These are phyloP conservation scores for Cherax destructor DNA, from an alignment of 1,140 invertebrate species.

Conservation along the genomic window DNA sequence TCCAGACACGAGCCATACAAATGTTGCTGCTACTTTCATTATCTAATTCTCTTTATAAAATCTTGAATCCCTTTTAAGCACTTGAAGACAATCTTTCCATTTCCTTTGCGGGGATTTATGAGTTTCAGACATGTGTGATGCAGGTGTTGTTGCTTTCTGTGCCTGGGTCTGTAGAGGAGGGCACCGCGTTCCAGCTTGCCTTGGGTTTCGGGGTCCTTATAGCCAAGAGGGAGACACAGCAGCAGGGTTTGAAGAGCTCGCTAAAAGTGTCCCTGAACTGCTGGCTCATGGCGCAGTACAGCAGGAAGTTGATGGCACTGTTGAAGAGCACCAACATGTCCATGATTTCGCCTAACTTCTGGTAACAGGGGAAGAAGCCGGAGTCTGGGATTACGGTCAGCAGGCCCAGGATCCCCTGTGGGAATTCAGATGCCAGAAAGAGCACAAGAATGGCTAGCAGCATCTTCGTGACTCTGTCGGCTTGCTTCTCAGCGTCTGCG, in stretches of 20 bases:
- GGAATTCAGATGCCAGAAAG: slow-evolving; percentile 79
- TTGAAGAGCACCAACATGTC: slow-evolving; percentile 94
- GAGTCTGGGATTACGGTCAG: slow-evolving; percentile 84
- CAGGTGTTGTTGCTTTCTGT: slow-evolving; percentile 62
- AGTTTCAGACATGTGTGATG: slow-evolving; percentile 44
- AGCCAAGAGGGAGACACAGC: slow-evolving; percentile 63
- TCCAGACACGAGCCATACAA: no score
- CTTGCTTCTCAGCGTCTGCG: slow-evolving; percentile 59
- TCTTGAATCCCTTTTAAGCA: no score
- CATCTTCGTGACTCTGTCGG: slow-evolving; percentile 80
- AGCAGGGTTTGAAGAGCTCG: slow-evolving; percentile 79
- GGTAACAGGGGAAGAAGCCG: slow-evolving; percentile 87
- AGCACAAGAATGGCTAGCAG: slow-evolving; percentile 79
- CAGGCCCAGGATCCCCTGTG: slow-evolving; percentile 89
- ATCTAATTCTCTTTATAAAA: no score
- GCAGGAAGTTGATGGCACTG: slow-evolving; percentile 93
- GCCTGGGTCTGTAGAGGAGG: slow-evolving; percentile 18
- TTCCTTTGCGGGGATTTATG: not conserved
- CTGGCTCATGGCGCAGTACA: slow-evolving; percentile 95
- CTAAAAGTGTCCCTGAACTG: slow-evolving; percentile 94
- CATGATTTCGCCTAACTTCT: slow-evolving; percentile 90
- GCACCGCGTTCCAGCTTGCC: slow-evolving; percentile 33
- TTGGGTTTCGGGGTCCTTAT: slow-evolving; percentile 78
- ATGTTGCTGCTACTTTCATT: no score
- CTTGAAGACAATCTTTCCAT: no score